Base-by-base conservation (phyloP, 2,888 invertebrate genomes). In the Brachyptera putata region DNA sequence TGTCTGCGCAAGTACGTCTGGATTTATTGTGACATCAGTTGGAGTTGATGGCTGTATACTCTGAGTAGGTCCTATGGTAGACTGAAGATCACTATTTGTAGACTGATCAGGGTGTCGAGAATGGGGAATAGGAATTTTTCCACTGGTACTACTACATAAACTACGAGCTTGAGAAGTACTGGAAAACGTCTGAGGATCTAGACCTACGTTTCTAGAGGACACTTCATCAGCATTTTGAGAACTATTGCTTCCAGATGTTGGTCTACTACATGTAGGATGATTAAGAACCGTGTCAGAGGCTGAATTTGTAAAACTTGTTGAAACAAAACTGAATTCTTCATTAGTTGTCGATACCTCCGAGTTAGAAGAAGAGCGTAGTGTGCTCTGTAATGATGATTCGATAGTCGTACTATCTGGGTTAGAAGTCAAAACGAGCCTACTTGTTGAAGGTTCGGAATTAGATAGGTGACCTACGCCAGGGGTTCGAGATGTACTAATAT, bases 381-480 rank as follows among this genome's bases (percentile, higher is more conserved):
- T 34, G 21, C 9, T 36, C 13, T 34, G 18, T 53, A 43, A n/a
- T 21, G 53, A 53, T 36, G 53, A 53, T 36, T 53, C 53, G 24
- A 53, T 34, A 18, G 53, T 53, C 16, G 53, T 53, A 18, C 53
- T 53, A 16, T 53, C 53, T 21, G 53, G 53, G 14, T 53, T 53
- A 9, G 53, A 53, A 21, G 53, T 53, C 18, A 18, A 53, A 3
- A 53, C 21, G 13, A 24, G n/a, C 22, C n/a, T n/a, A n/a, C n/a
- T 13, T 14, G 53, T 53, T 9, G 53, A 53, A 14, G 53, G 53
- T 13, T 46, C n/a, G 9, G 21, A 21, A n/a, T 46, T 21, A n/a
- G 21, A 21, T 18, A 21, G 36, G 11, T 16, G 36, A 13, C 53
- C 53, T n/a, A n/a, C n/a, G n/a, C n/a, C n/a, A 11, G 30, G 7